phyloP scores from a whole-genome alignment of 2,888 invertebrate genomes.

The Orthosia cruda region DNA sequence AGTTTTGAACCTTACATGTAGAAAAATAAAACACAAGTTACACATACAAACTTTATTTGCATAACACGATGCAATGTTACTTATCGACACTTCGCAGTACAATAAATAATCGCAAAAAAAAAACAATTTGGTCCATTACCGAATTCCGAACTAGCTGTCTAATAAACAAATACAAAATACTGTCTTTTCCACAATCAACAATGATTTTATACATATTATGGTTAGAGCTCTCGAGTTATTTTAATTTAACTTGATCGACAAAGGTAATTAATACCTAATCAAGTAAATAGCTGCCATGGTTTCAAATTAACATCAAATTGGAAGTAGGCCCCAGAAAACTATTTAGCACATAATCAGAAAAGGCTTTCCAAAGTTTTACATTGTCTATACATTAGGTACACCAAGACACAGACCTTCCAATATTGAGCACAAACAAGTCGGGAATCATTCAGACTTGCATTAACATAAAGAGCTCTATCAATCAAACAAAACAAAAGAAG shows the following conservation, averaged over 20 bases:
- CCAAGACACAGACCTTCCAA: constrained; percentile 6
- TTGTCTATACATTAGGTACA: background rate
- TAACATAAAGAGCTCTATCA: constrained; percentile 56
- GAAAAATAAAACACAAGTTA: constrained; percentile 67
- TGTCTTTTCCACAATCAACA: constrained; percentile 61
- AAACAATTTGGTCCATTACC: constrained; percentile 72
- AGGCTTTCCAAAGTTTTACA: background rate
- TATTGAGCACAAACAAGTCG: background rate
- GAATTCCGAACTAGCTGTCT: constrained; percentile 65
- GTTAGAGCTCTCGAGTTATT: constrained; percentile 58
- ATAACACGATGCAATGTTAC: constrained; percentile 76
- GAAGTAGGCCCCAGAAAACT: background rate
- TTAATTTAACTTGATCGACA: background rate
- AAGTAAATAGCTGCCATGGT: constrained; percentile 16
- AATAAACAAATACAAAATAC: constrained; percentile 60
- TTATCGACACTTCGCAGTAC: constrained; percentile 70
- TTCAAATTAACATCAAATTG: constrained; percentile 10
- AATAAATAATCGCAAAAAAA: constrained; percentile 73
- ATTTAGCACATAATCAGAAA: background rate
- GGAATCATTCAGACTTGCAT: background rate
- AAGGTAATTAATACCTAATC: background rate
- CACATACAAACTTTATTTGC: constrained; percentile 86
- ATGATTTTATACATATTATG: constrained; percentile 44
- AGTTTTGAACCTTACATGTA: background rate
- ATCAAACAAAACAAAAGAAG: constrained; percentile 48